phyloP scores from a whole-genome alignment of 2,797 vertebrate genomes.

The Pyrocephalus nanus region DNA sequence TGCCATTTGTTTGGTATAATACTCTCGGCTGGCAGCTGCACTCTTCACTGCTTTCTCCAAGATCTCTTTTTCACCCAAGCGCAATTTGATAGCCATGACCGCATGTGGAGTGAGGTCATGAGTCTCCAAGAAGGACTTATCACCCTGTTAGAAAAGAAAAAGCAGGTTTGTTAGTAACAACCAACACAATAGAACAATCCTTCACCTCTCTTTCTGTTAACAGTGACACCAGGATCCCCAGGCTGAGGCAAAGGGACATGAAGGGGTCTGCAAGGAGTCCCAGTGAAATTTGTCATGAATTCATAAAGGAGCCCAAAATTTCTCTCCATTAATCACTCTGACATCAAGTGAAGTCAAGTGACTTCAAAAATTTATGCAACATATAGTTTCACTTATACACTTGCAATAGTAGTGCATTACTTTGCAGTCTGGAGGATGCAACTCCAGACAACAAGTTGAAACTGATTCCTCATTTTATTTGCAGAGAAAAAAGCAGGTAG shows the following conservation, averaged over 20 bases:
- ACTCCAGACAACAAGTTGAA: slow-evolving; percentile 17
- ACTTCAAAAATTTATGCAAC: not conserved
- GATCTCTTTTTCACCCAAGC: slow-evolving; percentile 93
- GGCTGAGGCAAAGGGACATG: not conserved
- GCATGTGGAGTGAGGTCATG: slow-evolving; percentile 83
- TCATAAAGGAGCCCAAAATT: not conserved
- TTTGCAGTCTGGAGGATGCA: not conserved
- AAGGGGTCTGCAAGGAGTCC: not conserved
- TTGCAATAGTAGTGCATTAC: not conserved
- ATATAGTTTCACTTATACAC: not conserved
- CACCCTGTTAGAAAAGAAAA: slow-evolving; percentile 78
- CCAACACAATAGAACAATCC: not conserved
- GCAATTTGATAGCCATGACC: slow-evolving; percentile 85
- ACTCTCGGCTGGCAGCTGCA: slow-evolving; percentile 80
- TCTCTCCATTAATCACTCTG: not conserved
- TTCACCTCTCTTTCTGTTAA: not conserved
- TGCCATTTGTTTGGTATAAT: slow-evolving; percentile 83
- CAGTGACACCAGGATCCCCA: not conserved
- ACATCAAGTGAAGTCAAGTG: not conserved
- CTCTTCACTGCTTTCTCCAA: slow-evolving; percentile 86
- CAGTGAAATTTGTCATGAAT: not conserved
- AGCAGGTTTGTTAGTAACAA: not conserved
- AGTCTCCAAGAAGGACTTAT: slow-evolving; percentile 83
- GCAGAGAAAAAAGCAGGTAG: slow-evolving; percentile 33
- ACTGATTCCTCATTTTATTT: slow-evolving; percentile 25